Conservation (phyloP, 2,888 invertebrate species). For the Drosophila quinaria region DNA sequence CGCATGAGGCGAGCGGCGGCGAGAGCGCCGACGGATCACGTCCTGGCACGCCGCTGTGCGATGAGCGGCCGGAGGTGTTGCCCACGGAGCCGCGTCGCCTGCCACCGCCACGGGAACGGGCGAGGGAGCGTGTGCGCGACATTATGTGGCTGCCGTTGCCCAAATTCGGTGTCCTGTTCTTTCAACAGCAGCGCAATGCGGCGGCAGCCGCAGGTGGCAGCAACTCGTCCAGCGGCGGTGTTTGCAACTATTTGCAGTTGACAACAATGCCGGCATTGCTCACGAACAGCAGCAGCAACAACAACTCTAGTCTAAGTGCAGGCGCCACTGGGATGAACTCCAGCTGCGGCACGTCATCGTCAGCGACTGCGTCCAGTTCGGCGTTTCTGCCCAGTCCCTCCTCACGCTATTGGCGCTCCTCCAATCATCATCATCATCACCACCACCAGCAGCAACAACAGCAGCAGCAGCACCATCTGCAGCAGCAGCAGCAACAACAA, state of each 20-base stretch:
- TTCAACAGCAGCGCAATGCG: conserved; percentile 84
- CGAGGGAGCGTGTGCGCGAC: conserved; percentile 87
- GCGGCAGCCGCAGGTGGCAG: conserved; percentile 20
- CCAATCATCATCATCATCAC: conserved; percentile 73
- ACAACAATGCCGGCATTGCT: conserved; percentile 39
- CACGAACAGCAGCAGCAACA: conserved; percentile 42
- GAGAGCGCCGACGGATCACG: conserved; percentile 90
- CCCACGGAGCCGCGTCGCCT: conserved; percentile 92
- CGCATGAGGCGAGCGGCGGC: conserved; percentile 87
- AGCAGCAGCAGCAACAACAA: conserved; percentile 53
- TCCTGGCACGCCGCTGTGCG: conserved; percentile 94
- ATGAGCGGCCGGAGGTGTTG: conserved; percentile 91
- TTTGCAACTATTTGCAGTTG: conserved; percentile 55
- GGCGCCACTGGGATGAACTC: conserved; percentile 58
- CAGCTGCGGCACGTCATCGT: conserved; percentile 59
- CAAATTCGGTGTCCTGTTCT: conserved; percentile 92
- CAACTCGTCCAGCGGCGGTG: conserved; percentile 13
- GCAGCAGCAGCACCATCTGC: conserved; percentile 52
- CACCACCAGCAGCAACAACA: conserved; percentile 50
- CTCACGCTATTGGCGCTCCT: conserved; percentile 78
- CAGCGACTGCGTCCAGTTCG: conserved; percentile 55
- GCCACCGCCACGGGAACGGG: conserved; percentile 87
- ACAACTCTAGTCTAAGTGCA: conserved; percentile 84
- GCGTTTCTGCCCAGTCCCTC: conserved; percentile 72
- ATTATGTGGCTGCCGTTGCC: conserved; percentile 95